Evolutionary conservation across 1,140 invertebrate species (phyloP), one percentile per base, ranked within the genome.

Genomic region (Ectropis grisescens): DNA sequence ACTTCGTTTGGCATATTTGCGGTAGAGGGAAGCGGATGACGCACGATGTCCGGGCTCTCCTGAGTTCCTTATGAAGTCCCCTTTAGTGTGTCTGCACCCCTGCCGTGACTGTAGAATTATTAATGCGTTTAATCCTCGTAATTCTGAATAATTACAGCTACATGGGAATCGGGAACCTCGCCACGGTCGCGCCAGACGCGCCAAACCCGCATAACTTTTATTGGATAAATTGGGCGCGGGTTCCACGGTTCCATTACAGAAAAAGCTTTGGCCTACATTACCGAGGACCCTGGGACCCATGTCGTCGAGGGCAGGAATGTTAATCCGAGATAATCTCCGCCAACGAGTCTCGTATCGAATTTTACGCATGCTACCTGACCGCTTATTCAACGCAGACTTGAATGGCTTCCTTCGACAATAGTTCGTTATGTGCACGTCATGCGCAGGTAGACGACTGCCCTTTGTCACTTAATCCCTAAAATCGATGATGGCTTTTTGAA

Each of bases 361-460:
- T 69, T 69, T 68, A 68, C 66, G 48, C 59, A 62, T 51, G 54
- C 64, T 79, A 79, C 74, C 74, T 79, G 70, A 55, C 46, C 47
- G 56, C 47, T 62, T 64, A n/a, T n/a, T 68, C 48, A 61, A 66
- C 47, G 39, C 43, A 47, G 28, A 45, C 48, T 71, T 64, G 56
- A 61, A 64, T 61, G 61, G 68, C 54, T 62, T 69, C 71, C 56
- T 58, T 48, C 51, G 45, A 57, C 55, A 55, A 69, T 61, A 41
- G 50, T 46, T 44, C 26, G 53, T 59, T 41, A 50, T 28, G 30
- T 26, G 45, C 35, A 45, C 50, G 47, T 37, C 32, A 45, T 39
- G 32, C 6, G 37, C 58, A 62, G 62, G 58, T 66, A 66, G 47
- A 32, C 9, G 41, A 44, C 16, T 33, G 12, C 13, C 12, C 11